These are phyloP conservation scores for Melanotaenia nigrans DNA, from an alignment of 2,797 vertebrate genomes.

Conservation along the genomic window DNA sequence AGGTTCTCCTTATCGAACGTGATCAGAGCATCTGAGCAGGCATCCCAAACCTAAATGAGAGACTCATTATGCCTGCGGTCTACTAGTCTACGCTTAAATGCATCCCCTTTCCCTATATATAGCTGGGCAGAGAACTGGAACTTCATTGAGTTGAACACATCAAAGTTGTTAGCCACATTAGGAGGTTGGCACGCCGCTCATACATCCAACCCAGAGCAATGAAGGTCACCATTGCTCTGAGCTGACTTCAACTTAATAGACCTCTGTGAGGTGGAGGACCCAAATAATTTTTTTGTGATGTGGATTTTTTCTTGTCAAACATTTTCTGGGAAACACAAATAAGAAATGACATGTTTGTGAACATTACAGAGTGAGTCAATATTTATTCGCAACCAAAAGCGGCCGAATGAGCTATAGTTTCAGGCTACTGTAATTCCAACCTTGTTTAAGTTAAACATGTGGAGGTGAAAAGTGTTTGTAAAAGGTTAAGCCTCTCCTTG, in stretches of 20 bases:
- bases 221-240: slow-evolving; percentile 58
- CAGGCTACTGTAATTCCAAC: slow-evolving; percentile 60
- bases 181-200: slow-evolving; percentile 54
- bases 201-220: slow-evolving; percentile 42
- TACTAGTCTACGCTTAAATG: slow-evolving; percentile 70
- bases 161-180: slow-evolving; percentile 67
- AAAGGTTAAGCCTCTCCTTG: slow-evolving; percentile 72
- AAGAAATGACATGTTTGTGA: slow-evolving; percentile 72
- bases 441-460: slow-evolving; percentile 53
- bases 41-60: slow-evolving; percentile 95
- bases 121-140: slow-evolving; percentile 58
- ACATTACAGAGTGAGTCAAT: slow-evolving; percentile 65
- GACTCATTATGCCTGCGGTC: slow-evolving; percentile 73
- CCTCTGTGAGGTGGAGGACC: slow-evolving; percentile 39
- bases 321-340: slow-evolving; percentile 67
- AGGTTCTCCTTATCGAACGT: slow-evolving; percentile 95
- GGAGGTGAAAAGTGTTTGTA: slow-evolving; percentile 71
- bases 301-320: slow-evolving; percentile 57
- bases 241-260: slow-evolving; percentile 41
- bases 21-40: slow-evolving; percentile 97
- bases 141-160: slow-evolving; percentile 77
- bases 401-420: slow-evolving; percentile 59
- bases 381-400: slow-evolving; percentile 66
- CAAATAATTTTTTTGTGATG: slow-evolving; percentile 56
- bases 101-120: slow-evolving; percentile 71